A percentile compares a stretch with the other conserved stretches of the same genome.
phyloP scores from a whole-genome alignment of 1,140 invertebrate species.

The Panulirus ornatus region DNA sequence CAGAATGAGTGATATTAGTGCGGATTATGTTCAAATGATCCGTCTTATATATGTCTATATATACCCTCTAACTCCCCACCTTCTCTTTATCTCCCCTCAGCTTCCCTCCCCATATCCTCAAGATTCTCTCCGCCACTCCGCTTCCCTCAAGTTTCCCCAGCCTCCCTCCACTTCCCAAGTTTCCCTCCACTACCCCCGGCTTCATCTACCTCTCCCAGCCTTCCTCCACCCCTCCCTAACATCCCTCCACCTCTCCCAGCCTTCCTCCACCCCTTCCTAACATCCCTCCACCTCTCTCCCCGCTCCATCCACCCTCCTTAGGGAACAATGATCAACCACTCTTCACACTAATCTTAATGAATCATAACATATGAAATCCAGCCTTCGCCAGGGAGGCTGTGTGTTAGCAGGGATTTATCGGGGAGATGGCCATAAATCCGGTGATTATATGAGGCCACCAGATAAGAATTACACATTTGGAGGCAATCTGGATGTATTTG shows the following conservation, averaged over 20 bases:
- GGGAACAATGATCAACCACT: background rate
- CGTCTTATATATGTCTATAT: too few relatives aligned
- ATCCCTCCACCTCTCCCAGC: background rate
- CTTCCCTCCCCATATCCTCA: background rate
- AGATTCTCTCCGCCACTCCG: too few relatives aligned
- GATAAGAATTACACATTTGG: constrained; percentile 23
- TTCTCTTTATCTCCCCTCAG: background rate
- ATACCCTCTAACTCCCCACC: background rate
- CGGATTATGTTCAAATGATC: too few relatives aligned
- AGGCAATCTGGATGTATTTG: constrained; percentile 43
- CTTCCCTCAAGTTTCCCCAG: too few relatives aligned
- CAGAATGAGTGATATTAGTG: too few relatives aligned
- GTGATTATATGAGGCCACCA: background rate
- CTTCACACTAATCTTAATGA: background rate
- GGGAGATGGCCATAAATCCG: background rate
- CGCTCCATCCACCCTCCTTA: background rate
- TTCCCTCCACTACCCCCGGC: background rate
- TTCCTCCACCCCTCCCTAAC: background rate
- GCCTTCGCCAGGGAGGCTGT: background rate
- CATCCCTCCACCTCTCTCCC: background rate
- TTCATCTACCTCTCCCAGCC: background rate
- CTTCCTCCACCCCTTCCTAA: background rate
- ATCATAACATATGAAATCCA: background rate
- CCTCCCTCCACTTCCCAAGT: too few relatives aligned
- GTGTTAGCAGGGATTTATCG: background rate